phyloP scores from a whole-genome alignment of 2,113 vertebrate genomes.

The Formicarius rufipectus region DNA sequence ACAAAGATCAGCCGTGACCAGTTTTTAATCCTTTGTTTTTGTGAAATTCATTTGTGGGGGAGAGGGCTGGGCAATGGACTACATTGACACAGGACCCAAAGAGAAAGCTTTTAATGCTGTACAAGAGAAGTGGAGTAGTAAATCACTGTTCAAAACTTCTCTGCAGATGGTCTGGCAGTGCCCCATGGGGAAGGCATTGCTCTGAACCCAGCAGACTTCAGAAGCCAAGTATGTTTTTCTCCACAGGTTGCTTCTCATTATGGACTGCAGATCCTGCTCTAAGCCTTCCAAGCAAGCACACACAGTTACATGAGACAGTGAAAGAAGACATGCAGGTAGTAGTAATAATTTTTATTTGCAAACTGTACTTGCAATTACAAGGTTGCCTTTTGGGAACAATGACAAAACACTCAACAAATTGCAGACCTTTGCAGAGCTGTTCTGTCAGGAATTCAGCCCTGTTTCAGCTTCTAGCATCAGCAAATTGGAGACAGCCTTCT shows the following conservation, averaged over 20 bases:
- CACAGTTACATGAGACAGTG: background rate
- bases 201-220: background rate
- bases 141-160: background rate
- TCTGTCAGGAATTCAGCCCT: background rate
- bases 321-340: slow-evolving; percentile 4
- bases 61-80: background rate
- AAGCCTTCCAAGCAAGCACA: background rate
- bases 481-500: background rate
- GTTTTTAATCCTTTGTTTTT: background rate
- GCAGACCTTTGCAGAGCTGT: background rate
- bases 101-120: background rate
- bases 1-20: background rate
- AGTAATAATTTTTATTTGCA: slow-evolving; percentile 36
- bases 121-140: background rate
- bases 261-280: background rate
- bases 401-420: background rate
- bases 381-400: background rate
- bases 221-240: background rate
- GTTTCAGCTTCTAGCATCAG: background rate
- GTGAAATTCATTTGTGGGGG: rapidly evolving
- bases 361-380: background rate
- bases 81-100: background rate
- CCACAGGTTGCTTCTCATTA: background rate
- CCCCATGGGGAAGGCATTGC: background rate
- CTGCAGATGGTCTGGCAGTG: background rate